A percentile compares a stretch with the other conserved stretches of the same genome.
Conservation (phyloP, 2,888 invertebrate genomes). For the Volucella zonaria region DNA sequence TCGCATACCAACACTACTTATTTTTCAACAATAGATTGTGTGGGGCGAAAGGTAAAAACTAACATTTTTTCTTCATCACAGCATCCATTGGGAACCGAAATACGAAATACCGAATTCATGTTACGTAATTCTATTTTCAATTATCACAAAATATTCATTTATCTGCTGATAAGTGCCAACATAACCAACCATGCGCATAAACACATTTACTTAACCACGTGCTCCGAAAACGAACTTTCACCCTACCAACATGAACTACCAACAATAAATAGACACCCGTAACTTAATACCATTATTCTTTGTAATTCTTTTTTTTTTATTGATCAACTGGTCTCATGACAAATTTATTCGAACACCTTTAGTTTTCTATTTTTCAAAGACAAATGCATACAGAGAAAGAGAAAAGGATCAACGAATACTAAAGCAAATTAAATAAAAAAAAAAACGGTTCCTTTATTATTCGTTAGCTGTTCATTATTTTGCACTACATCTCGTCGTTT, state of each 20-base stretch:
- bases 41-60: too few relatives aligned
- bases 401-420: slow-evolving; percentile 14
- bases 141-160: neutral
- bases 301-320: slow-evolving; percentile 27
- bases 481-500: slow-evolving; percentile 59
- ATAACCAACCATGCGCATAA: neutral
- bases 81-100: neutral
- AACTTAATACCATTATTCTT: neutral
- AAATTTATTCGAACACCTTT: slow-evolving; percentile 39
- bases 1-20: too few relatives aligned
- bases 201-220: neutral
- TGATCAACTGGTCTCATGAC: slow-evolving; percentile 10
- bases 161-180: neutral
- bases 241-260: neutral
- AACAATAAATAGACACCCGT: slow-evolving; percentile 10
- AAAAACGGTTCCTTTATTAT: slow-evolving; percentile 53
- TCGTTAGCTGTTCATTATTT: slow-evolving; percentile 50
- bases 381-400: slow-evolving; percentile 50
- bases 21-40: too few relatives aligned
- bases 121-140: neutral
- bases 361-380: slow-evolving; percentile 14
- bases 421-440: slow-evolving; percentile 38
- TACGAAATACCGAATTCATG: neutral
- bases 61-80: neutral
- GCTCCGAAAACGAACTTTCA: neutral